Base-by-base conservation (phyloP, 2,888 invertebrate species). In the Bhutanitis thaidina region DNA sequence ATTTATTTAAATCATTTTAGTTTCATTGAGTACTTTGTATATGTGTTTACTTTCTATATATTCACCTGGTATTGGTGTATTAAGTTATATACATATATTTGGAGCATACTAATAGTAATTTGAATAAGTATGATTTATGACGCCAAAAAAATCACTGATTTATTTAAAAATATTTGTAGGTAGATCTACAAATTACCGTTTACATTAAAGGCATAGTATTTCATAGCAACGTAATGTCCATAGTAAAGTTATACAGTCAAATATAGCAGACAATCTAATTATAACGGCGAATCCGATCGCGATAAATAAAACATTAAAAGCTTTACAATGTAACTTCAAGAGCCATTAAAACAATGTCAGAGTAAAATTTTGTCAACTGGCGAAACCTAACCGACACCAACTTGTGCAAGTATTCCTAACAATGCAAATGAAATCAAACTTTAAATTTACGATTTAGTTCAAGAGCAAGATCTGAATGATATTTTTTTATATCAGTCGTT, bases 391-490 rank as follows among this genome's bases (percentile, higher is more conserved):
- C 14, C 7, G 43, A 10, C 5, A 8, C 25, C 32, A 27, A 41
- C 36, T 45, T 37, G 32, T 49, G 30, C 43, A 46, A 59, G 56
- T 59, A 59, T 61, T 56, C 56, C 54, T 59, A 65, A 69, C 60
- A 65, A 77, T 75, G 74, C 72, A 76, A 79, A 78, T 74, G 64
- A 64, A 70, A 69, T 71, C 67, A 77, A 77, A 79, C 61, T 64
- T 66, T 53, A 56, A 54, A 60, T 54, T 58, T 59, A 62, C 57
- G 61, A 39, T 56, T 45, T 37, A 34, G 30, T 43, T 30, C 43
- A 27, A 43, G 35, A 44, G 43, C 38, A 9, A n/a, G n/a, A n/a
- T n/a, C n/a, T 20, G 2, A 34, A 1, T 10, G 34, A 34, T 16
- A 30, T 20, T 32, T 27, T 27, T 4, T 5, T 4, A 37, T 36